phyloP scores from a whole-genome alignment of 2,888 invertebrate species.

The Mellilla xanthometata region DNA sequence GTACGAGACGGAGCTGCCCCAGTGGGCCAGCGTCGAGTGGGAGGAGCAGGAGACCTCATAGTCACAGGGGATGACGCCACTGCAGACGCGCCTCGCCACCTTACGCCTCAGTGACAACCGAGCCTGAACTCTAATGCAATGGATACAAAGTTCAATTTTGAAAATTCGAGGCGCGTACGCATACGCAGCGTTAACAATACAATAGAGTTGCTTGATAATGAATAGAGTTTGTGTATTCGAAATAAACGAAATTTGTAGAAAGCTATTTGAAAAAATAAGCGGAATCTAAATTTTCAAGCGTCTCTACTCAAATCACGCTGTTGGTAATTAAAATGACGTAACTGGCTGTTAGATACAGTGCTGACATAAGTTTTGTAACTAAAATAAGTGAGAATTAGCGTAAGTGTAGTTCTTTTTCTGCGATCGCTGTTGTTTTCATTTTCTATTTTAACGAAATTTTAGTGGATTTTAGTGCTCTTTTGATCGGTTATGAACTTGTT shows the following conservation, averaged over 20 bases:
- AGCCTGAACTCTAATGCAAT: constrained; percentile 17
- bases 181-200: constrained; percentile 2
- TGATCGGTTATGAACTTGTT: constrained; percentile 39
- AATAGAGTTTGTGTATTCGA: not conserved
- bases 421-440: constrained; percentile 23
- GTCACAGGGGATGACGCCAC: constrained; percentile 58
- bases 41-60: constrained; percentile 84
- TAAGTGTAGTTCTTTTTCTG: constrained; percentile 40
- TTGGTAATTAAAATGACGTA: constrained; percentile 31
- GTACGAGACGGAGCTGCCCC: constrained; percentile 95
- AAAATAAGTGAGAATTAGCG: constrained; percentile 66
- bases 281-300: not conserved
- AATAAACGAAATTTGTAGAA: not conserved
- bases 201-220: constrained; percentile 4
- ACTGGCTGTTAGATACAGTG: constrained; percentile 58
- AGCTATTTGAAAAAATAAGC: not conserved
- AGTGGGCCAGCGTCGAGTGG: constrained; percentile 96
- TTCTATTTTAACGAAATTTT: constrained; percentile 30
- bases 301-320: constrained; percentile 5
- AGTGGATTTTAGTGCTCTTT: constrained; percentile 51
- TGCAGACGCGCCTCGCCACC: constrained; percentile 57
- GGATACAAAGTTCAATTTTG: constrained; percentile 14
- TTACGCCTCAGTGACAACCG: constrained; percentile 31
- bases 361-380: constrained; percentile 63
- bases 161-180: constrained; percentile 15